Evolutionary conservation across 2,888 invertebrate species (phyloP).

Genomic region (Eupithecia pulchellata): DNA sequence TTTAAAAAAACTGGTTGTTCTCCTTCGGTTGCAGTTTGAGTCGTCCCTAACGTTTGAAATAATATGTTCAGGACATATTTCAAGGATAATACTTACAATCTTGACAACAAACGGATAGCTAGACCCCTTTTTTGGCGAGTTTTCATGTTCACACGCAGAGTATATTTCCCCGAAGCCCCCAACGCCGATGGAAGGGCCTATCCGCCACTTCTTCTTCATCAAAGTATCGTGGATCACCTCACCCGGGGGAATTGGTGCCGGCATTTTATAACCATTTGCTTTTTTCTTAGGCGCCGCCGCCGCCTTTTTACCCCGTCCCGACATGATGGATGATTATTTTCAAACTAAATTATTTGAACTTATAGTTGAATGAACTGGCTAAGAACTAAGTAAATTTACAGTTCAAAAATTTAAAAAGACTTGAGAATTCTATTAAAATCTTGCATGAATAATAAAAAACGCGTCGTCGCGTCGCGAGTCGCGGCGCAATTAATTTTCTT

Average conservation of each 20-base stretch:
- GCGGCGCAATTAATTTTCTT: too few relatives aligned
- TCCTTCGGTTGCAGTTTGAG: neutral
- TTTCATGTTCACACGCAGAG: conserved; percentile 88
- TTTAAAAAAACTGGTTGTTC: neutral
- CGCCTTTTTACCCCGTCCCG: conserved; percentile 70
- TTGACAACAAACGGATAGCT: conserved; percentile 90
- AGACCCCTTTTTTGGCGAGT: conserved; percentile 78
- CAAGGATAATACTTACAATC: conserved; percentile 86
- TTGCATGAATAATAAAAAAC: neutral
- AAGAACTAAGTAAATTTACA: neutral
- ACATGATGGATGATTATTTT: conserved; percentile 53
- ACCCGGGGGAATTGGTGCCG: conserved; percentile 90
- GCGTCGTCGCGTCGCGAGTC: neutral
- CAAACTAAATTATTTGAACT: neutral
- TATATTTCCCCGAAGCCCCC: conserved; percentile 98
- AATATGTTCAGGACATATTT: neutral
- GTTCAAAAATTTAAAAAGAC: neutral
- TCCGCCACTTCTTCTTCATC: conserved; percentile 92
- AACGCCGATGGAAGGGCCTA: conserved; percentile 94
- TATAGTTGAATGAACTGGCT: neutral
- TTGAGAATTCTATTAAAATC: neutral
- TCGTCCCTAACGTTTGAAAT: too few relatives aligned
- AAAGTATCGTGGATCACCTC: conserved; percentile 90
- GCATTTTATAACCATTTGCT: conserved; percentile 84
- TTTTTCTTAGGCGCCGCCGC: conserved; percentile 73